Evolutionary conservation across 2,113 vertebrate genomes (phyloP).

Genomic region (Pelusios castaneus): DNA sequence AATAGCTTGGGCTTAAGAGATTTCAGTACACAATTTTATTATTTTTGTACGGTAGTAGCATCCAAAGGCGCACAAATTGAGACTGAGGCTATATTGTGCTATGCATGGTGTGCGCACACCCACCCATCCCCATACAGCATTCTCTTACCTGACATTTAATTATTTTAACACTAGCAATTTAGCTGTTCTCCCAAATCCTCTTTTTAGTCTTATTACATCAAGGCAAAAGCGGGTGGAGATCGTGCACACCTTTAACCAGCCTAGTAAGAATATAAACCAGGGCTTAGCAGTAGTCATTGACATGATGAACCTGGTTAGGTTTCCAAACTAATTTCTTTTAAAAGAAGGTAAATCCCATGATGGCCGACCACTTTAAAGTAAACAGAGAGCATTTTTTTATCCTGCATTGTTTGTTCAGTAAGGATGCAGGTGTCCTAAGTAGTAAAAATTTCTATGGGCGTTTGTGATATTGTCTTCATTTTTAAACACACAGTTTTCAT

Average conservation of each 20-base stretch:
- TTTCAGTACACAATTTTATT: background rate
- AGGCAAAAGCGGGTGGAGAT: background rate
- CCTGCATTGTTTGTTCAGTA: background rate
- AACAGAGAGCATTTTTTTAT: background rate
- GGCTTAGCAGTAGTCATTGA: background rate
- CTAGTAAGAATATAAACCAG: background rate
- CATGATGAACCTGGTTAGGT: background rate
- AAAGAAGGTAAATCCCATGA: background rate
- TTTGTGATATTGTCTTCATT: background rate
- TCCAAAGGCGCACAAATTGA: background rate
- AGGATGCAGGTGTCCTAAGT: background rate
- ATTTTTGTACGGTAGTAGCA: background rate
- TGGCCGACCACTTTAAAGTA: conserved; percentile 10
- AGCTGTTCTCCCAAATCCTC: background rate
- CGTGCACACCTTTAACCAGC: background rate
- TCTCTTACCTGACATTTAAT: background rate
- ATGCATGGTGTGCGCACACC: background rate
- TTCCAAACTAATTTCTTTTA: background rate
- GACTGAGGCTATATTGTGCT: background rate
- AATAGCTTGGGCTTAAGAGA: background rate
- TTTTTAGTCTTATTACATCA: background rate
- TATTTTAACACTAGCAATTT: background rate
- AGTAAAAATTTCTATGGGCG: background rate
- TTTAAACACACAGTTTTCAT: background rate
- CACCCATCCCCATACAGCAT: background rate